These are phyloP conservation scores for Megalopta genalis DNA, from an alignment of 1,140 invertebrate species.

Conservation along the genomic window DNA sequence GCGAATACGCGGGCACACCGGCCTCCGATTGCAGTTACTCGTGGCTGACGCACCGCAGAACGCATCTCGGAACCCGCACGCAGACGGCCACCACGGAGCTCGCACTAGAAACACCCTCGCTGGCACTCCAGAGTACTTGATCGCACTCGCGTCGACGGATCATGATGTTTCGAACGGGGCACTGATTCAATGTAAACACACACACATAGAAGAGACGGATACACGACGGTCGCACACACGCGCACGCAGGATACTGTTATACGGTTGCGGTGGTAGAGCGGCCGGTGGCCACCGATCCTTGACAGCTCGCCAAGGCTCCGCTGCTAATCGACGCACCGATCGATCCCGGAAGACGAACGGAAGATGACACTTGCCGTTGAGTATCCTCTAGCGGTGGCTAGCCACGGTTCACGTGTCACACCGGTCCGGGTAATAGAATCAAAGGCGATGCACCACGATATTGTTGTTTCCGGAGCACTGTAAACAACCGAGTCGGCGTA, in stretches of 20 bases:
- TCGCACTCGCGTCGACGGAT: slow-evolving; percentile 61
- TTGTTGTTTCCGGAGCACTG: too few species aligned
- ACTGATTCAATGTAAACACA: slow-evolving; percentile 64
- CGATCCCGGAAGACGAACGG: slow-evolving; percentile 1
- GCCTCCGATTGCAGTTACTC: slow-evolving; percentile 55
- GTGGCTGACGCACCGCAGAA: slow-evolving; percentile 54
- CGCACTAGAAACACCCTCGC: slow-evolving; percentile 55
- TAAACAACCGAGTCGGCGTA: too few species aligned
- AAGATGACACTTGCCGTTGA: slow-evolving; percentile 10
- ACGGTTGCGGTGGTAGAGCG: not conserved
- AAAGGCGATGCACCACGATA: too few species aligned
- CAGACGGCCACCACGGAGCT: slow-evolving; percentile 54
- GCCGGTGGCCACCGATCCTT: slow-evolving; percentile 7
- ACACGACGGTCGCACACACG: slow-evolving; percentile 20
- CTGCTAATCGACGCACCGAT: slow-evolving; percentile 20
- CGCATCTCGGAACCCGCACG: slow-evolving; percentile 59
- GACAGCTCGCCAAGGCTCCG: not conserved
- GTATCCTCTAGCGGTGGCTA: not conserved
- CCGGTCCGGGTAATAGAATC: too few species aligned
- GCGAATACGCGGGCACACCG: slow-evolving; percentile 37
- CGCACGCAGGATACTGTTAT: slow-evolving; percentile 22
- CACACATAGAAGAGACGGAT: slow-evolving; percentile 38
- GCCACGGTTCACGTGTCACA: not conserved
- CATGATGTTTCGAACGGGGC: slow-evolving; percentile 61
- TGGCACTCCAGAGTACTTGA: slow-evolving; percentile 60